Base-by-base conservation (phyloP, 2,113 vertebrate genomes). In the Geococcyx californianus region DNA sequence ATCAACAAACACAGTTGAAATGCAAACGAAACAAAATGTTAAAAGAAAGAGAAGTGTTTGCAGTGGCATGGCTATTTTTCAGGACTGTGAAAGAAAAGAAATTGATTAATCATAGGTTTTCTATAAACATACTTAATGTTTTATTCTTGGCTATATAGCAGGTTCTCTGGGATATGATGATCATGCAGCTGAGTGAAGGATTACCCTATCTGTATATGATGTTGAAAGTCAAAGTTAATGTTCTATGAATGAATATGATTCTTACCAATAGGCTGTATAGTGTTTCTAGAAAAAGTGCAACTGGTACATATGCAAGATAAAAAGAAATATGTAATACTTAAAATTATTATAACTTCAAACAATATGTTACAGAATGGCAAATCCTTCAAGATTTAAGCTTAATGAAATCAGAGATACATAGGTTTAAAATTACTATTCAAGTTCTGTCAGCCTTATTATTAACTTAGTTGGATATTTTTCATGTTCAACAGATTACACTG, bases 361-460 rank as follows among this genome's bases (percentile, higher is more conserved):
- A 89, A 49, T 70, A 76, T 60, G 11, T 31, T 87, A 17, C 21
- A 44, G 80, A 89, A 55, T 74, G 5, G 79, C 70, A 97, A 97
- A 54, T 80, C 77, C 51, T 93, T 47, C 81, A 93, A 90, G 47
- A 92, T 82, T 96, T 94, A 89, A 94, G 29, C 92, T 10, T 92
- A 95, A 96, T 92, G 51, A 80, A 96, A 93, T 88, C 95, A 94
- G 95, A 91, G 66, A 69, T 56, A 62, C 16, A 23, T 58, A 56
- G 42, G 14, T 45, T 89, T 52, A 76, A 93, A 82, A 52, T 21
- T 38, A 25, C 59, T 89, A 31, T 92, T 97, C n/a, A 40, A 4
- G 45, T 87, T 63, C 87, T 89, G 52, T 24, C 72, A 97, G 67
- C 67, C 60, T 36, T 87, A 63, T 64, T 76, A 94, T 95, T 96